Evolutionary conservation across 2,888 invertebrate genomes (phyloP), one percentile per base, ranked within the genome.

Genomic region (Miltochrista miniata): DNA sequence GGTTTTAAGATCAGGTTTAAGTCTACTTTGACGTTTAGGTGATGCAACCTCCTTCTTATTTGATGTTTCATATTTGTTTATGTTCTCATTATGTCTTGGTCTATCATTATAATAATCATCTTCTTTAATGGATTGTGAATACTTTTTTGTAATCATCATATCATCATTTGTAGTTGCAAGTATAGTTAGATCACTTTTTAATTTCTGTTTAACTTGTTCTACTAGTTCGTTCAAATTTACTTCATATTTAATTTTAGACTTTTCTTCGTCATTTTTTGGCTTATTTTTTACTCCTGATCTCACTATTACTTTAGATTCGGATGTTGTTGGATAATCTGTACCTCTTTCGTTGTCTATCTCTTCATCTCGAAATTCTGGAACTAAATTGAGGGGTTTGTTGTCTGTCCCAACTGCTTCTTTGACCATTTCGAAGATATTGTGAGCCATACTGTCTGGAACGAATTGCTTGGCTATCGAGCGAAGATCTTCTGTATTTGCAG

Each of bases 401-500:
- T 47, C 7, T 13, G 8, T 13, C 1, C 8, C 34, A 11, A 31
- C 10, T 0, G 24, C 7, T 3, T 41, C 47, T 15, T 24, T 47
- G 0, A 34, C 18, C 8, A 34, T 12, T 0, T 74, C 72, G 5
- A 79, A 56, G 1, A 83, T 46, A 60, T 78, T 64, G 0, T 74
- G 59, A 0, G 72, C 77, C 1, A 81, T 43, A 4, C 65, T 48
- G 29, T 64, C 61, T 0, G 82, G 76, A 0, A 72, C 63, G 1
- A 80, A 62, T 53, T 78, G 74, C 13, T 70, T 75, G 0, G 79
- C 81, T 45, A 85, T 51, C 0, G 45, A 56, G 37, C 61, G 62
- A 31, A 85, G 77, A 13, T 84, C 84, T 0, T 82, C 75, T 2
- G 75, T 31, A 13, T 84, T 78, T 0, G 74, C 79, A 3, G 81